phyloP scores from a whole-genome alignment of 2,888 invertebrate genomes.

The Boloria selene region DNA sequence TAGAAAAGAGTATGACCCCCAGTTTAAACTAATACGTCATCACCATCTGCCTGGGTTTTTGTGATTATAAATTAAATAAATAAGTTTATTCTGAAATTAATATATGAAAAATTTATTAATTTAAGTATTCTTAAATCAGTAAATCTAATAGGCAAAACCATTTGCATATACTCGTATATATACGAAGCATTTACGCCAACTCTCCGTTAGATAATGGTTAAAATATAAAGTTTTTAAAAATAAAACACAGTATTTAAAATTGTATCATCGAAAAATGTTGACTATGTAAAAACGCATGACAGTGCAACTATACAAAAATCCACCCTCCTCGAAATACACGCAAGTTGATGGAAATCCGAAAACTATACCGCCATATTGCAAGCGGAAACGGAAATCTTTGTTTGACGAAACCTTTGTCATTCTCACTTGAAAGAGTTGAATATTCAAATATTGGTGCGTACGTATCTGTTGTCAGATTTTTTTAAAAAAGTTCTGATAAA shows the following conservation, averaged over 20 bases:
- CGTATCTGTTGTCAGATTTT: constrained; percentile 13
- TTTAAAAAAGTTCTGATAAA: constrained; percentile 2
- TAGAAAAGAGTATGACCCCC: too few relatives aligned
- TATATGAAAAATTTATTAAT: too few relatives aligned
- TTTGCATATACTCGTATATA: too few relatives aligned
- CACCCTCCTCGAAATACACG: constrained; percentile 24
- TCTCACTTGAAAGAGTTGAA: constrained; percentile 35
- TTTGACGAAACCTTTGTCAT: constrained; percentile 48
- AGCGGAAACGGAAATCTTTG: constrained; percentile 63
- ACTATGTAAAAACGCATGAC: constrained; percentile 9
- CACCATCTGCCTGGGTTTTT: too few relatives aligned
- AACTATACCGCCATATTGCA: constrained; percentile 56
- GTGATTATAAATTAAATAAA: too few relatives aligned
- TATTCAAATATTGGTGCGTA: constrained; percentile 25
- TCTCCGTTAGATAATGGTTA: too few relatives aligned
- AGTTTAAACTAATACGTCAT: too few relatives aligned
- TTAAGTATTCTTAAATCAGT: too few relatives aligned
- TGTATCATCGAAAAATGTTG: background rate
- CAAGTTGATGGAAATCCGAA: constrained; percentile 33
- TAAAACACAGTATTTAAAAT: background rate
- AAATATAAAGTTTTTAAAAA: background rate
- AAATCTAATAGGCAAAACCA: too few relatives aligned
- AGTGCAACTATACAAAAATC: constrained; percentile 6
- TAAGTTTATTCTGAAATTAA: too few relatives aligned
- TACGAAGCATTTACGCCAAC: too few relatives aligned